These are phyloP conservation scores for Calephelis nemesis DNA, from an alignment of 1,140 invertebrate genomes.

Conservation along the genomic window DNA sequence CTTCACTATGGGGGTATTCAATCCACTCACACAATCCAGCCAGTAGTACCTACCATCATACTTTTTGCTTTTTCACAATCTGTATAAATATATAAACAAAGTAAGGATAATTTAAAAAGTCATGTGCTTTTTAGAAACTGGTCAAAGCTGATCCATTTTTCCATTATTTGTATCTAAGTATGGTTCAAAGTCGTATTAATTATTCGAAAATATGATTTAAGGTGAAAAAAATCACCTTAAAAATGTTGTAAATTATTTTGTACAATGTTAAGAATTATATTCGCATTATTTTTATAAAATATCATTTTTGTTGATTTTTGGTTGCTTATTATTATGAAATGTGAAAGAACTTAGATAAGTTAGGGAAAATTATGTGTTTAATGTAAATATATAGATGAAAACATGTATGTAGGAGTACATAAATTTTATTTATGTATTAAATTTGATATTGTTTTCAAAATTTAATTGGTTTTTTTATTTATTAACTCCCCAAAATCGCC, in stretches of 20 bases:
- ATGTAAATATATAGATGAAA: slow-evolving; percentile 77
- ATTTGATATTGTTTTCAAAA: slow-evolving; percentile 79
- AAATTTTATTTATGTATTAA: slow-evolving; percentile 79
- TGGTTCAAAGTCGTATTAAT: neutral
- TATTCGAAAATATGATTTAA: slow-evolving; percentile 8
- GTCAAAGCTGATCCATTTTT: too few species aligned
- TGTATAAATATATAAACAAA: too few species aligned
- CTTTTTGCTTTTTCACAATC: too few species aligned
- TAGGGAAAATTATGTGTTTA: slow-evolving; percentile 72
- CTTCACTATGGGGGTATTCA: too few species aligned
- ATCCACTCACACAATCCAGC: too few species aligned
- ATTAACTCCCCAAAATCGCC: neutral
- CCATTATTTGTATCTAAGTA: neutral
- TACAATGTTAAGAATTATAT: slow-evolving; percentile 58
- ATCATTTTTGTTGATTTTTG: slow-evolving; percentile 57
- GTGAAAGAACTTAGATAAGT: slow-evolving; percentile 59
- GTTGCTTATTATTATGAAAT: slow-evolving; percentile 61
- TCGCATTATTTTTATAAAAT: slow-evolving; percentile 54
- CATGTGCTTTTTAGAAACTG: too few species aligned
- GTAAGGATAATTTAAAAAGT: too few species aligned
- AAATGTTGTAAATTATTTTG: slow-evolving; percentile 62
- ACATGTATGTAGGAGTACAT: slow-evolving; percentile 76
- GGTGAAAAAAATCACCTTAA: neutral
- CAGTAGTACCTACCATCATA: too few species aligned
- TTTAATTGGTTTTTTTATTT: slow-evolving; percentile 67